Evolutionary conservation across 2,888 invertebrate species (phyloP), one percentile per base, ranked within the genome.

Genomic region (Thecocarcelia acutangulata): DNA sequence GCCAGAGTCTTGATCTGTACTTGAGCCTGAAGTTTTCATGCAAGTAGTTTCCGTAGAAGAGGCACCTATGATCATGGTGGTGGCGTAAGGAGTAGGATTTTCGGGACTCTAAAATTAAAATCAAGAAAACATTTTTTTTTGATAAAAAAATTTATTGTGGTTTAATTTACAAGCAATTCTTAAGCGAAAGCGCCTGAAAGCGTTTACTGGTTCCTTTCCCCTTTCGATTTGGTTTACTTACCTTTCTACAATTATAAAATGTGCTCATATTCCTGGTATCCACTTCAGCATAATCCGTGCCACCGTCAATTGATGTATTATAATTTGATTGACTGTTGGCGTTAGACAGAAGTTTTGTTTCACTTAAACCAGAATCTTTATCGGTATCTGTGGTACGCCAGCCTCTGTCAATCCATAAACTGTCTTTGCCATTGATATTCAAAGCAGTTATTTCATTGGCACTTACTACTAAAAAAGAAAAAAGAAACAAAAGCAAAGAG

Each of bases 71-170:
- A 95, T 91, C 90, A 94, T 95, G 12, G 95, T 95, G 0, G 95
- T 95, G 15, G 95, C 95, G 89, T 95, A 95, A 0, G 95, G 95
- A 2, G 93, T 93, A 0, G 94, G 94, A 88, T 93, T 93, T 84
- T 93, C 93, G 11, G 93, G 92, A 73, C 93, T 93, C 90, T 91
- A 17, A 12, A 40, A 9, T 17, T 44, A 46, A 64, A 24, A 40
- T 12, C 5, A 37, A 24, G 6, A 24, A 28, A 15, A 17, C 0
- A 24, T 28, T 28, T 28, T 28, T 28, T 28, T 28, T 28, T 28
- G 3, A 28, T 4, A 28, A 28, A 28, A 28, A 28, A 28, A 28
- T 4, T 28, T n/a, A n/a, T n/a, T n/a, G n/a, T n/a, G n/a, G n/a
- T n/a, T n/a, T n/a, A n/a, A n/a, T n/a, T n/a, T n/a, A n/a, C n/a